Percentiles rank a stretch among this genome's conserved stretches.
Conservation (phyloP, 2,113 vertebrate species). For the Nannospalax galili region DNA sequence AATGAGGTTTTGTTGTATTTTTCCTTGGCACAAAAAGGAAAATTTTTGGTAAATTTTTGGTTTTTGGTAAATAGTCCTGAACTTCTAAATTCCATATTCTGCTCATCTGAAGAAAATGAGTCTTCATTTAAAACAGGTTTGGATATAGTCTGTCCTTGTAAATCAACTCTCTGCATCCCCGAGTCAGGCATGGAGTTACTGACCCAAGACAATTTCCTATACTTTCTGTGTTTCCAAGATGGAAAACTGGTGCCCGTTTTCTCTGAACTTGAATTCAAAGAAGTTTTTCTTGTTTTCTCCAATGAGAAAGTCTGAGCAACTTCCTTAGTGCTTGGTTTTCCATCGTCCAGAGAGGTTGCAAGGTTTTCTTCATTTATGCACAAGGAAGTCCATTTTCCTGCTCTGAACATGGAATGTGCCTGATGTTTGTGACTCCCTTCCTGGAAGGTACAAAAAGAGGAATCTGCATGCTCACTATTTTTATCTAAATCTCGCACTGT, state of each 20-base stretch:
- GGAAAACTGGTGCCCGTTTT: slow-evolving; percentile 34
- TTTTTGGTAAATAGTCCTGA: slow-evolving; percentile 39
- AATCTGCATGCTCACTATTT: slow-evolving; percentile 69
- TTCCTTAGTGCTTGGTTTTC: neutral
- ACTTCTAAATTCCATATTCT: slow-evolving; percentile 63
- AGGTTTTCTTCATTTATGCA: slow-evolving; percentile 63
- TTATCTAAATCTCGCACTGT: slow-evolving; percentile 62
- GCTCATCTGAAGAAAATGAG: slow-evolving; percentile 49
- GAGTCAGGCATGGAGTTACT: slow-evolving; percentile 66
- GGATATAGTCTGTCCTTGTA: slow-evolving; percentile 12
- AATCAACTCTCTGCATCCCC: neutral
- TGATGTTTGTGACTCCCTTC: slow-evolving; percentile 29
- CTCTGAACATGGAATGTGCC: slow-evolving; percentile 13
- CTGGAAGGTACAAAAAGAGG: slow-evolving; percentile 57
- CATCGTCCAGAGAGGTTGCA: slow-evolving; percentile 55
- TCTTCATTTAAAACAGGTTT: slow-evolving; percentile 48
- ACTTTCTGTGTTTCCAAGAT: slow-evolving; percentile 50
- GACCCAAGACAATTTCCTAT: slow-evolving; percentile 45
- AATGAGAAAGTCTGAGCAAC: slow-evolving; percentile 36
- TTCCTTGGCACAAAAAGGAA: slow-evolving; percentile 40
- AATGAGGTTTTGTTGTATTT: slow-evolving; percentile 57
- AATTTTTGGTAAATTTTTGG: too few relatives aligned
- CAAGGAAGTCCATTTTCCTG: slow-evolving; percentile 71
- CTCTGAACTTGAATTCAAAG: slow-evolving; percentile 60
- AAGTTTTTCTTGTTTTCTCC: slow-evolving; percentile 65